A percentile compares a stretch with the other conserved stretches of the same genome.
Conservation (phyloP, 2,888 invertebrate genomes). For the Aradus depressus region DNA sequence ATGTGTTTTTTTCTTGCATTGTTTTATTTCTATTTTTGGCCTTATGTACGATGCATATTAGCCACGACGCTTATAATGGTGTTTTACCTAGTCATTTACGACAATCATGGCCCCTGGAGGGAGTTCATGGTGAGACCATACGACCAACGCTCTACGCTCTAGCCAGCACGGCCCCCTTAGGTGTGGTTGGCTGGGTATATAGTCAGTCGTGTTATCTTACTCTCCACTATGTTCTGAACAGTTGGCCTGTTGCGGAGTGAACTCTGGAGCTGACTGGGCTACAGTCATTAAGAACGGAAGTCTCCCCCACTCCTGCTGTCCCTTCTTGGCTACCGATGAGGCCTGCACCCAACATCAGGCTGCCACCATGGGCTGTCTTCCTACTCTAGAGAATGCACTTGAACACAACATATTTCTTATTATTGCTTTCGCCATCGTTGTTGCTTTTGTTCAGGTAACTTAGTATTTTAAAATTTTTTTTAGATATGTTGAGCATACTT, state of each 20-base stretch:
- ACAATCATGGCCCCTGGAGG: too few species aligned
- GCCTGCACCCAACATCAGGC: conserved; percentile 38
- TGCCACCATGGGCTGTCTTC: conserved; percentile 53
- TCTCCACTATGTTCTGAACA: conserved; percentile 37
- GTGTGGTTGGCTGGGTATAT: too few species aligned
- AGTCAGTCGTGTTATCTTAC: too few species aligned
- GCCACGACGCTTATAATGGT: too few species aligned
- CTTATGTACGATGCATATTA: too few species aligned
- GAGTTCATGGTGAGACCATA: too few species aligned
- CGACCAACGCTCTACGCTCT: too few species aligned
- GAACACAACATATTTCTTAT: conserved; percentile 61
- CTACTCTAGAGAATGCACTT: conserved; percentile 50
- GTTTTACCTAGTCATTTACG: too few species aligned
- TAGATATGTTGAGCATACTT: conserved; percentile 21
- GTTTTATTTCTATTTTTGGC: too few species aligned
- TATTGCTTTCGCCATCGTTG: conserved; percentile 71
- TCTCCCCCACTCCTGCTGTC: conserved; percentile 43
- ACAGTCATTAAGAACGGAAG: conserved; percentile 41
- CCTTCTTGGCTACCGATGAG: conserved; percentile 45
- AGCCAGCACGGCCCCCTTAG: too few species aligned
- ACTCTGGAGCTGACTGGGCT: conserved; percentile 42
- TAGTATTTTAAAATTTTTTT: conserved; percentile 30
- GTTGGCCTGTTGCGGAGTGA: conserved; percentile 48
- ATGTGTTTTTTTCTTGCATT: too few species aligned
- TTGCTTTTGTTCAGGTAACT: conserved; percentile 75